Evolutionary conservation across 2,888 invertebrate species (phyloP).

Genomic region (Dryobota labecula): DNA sequence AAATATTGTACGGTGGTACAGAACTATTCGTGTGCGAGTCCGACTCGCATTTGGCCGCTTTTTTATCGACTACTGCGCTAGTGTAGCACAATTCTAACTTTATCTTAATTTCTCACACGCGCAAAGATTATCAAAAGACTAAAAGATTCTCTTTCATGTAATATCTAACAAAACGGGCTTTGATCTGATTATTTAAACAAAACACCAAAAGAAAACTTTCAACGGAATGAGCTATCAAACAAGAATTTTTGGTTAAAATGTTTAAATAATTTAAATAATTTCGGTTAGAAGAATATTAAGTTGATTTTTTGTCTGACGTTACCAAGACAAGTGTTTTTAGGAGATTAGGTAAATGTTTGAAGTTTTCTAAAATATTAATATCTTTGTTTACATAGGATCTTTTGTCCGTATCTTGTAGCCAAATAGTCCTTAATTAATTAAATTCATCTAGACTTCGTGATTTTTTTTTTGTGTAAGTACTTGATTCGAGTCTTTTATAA

Average conservation of each 20-base stretch:
- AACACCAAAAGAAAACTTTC: constrained; percentile 48
- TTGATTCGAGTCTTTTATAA: not conserved
- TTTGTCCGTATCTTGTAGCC: constrained; percentile 2
- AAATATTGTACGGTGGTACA: too few relatives aligned
- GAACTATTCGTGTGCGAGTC: too few relatives aligned
- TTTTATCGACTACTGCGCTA: not conserved
- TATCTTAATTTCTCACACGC: constrained; percentile 3
- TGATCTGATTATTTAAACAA: constrained; percentile 57
- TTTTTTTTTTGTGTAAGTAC: not conserved
- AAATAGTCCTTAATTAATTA: constrained; percentile 20
- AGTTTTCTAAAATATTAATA: constrained; percentile 24
- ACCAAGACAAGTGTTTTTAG: constrained; percentile 41
- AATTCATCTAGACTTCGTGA: constrained; percentile 5
- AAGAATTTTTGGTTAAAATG: constrained; percentile 29
- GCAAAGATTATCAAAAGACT: constrained; percentile 24
- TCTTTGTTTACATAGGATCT: constrained; percentile 22
- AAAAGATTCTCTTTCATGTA: constrained; percentile 37
- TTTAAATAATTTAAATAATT: constrained; percentile 44
- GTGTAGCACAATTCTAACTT: not conserved
- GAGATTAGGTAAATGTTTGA: constrained; percentile 34
- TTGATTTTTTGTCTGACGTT: constrained; percentile 37
- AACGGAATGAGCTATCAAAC: constrained; percentile 56
- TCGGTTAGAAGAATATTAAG: constrained; percentile 22
- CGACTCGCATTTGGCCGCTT: not conserved
- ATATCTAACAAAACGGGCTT: constrained; percentile 44